phyloP scores from a whole-genome alignment of 2,797 vertebrate species.

The Pseudopleuronectes americanus region DNA sequence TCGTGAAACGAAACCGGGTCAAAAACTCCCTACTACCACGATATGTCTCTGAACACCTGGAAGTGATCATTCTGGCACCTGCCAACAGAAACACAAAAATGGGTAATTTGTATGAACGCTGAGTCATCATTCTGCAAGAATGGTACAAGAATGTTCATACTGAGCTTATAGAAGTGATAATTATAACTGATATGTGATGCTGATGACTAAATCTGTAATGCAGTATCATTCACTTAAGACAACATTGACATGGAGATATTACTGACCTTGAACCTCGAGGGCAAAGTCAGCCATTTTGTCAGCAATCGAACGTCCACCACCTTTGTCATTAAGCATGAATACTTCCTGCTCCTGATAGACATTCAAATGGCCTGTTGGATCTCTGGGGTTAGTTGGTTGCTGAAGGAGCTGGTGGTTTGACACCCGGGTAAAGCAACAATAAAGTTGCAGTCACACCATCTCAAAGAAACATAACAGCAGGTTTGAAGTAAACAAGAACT shows the following conservation, averaged over 20 bases:
- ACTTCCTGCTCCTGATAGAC: conserved; percentile 57
- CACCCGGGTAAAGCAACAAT: conserved; percentile 60
- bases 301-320: conserved; percentile 77
- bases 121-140: too few species aligned
- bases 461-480: too few species aligned
- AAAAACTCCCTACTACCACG: conserved; percentile 84
- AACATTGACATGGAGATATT: not conserved
- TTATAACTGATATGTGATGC: not conserved
- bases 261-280: conserved; percentile 89
- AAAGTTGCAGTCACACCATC: not conserved
- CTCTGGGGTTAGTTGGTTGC: conserved; percentile 65
- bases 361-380: conserved; percentile 61
- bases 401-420: conserved; percentile 16
- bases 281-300: conserved; percentile 92
- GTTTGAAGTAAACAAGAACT: not conserved
- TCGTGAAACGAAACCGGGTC: conserved; percentile 90
- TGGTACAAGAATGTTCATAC: not conserved
- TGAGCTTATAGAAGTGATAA: not conserved
- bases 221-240: not conserved
- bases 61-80: conserved; percentile 93
- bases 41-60: conserved; percentile 92
- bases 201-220: not conserved
- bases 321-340: not conserved
- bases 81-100: conserved; percentile 10
- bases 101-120: too few species aligned